phyloP scores from a whole-genome alignment of 2,888 invertebrate genomes.

The Calliphora vomitoria region DNA sequence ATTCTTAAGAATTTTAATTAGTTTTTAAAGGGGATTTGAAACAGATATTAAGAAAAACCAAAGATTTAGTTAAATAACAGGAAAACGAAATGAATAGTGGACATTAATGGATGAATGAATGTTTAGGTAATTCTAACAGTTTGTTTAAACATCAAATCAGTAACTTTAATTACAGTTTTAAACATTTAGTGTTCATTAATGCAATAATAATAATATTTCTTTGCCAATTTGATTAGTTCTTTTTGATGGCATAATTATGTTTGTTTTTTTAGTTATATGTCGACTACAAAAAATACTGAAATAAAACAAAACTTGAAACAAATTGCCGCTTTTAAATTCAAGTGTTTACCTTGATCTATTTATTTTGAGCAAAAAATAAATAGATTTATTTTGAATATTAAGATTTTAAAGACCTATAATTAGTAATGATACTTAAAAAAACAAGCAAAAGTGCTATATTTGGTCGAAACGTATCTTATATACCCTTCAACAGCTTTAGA shows the following conservation, averaged over 20 bases:
- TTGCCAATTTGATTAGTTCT: conserved; percentile 3
- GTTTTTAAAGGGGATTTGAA: background rate
- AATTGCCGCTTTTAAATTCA: background rate
- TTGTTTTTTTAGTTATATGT: background rate
- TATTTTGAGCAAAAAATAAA: background rate
- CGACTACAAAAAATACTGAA: background rate
- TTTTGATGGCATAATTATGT: background rate
- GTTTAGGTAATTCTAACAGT: too few relatives aligned
- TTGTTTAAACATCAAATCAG: too few relatives aligned
- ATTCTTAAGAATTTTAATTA: conserved; percentile 21
- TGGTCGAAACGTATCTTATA: too few relatives aligned
- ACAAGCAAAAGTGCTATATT: too few relatives aligned
- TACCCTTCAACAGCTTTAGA: too few relatives aligned
- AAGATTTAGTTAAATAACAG: conserved; percentile 17
- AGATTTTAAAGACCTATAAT: background rate
- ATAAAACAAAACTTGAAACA: background rate
- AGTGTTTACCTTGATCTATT: conserved; percentile 16
- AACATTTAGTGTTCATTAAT: background rate
- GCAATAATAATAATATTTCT: background rate
- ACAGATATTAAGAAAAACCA: background rate
- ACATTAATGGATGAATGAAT: too few relatives aligned
- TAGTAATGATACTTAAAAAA: background rate
- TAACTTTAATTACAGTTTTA: background rate
- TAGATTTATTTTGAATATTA: background rate
- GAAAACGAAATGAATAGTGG: background rate